Conservation (phyloP, 2,113 vertebrate species). For the Cacatua alba region DNA sequence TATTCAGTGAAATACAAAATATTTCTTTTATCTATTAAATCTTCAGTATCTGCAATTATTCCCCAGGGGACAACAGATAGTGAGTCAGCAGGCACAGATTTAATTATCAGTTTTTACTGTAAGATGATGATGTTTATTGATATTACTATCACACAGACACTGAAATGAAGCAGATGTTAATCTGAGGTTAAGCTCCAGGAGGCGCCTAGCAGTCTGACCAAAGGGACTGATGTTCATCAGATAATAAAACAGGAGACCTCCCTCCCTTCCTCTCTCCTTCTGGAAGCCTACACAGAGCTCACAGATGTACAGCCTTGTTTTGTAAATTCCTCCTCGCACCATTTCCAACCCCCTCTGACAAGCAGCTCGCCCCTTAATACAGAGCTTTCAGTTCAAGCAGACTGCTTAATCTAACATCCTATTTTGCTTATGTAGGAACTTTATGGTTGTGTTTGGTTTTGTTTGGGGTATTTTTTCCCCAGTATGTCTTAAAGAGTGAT, state of each 20-base stretch:
- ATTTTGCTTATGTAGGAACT: background rate
- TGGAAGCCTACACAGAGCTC: background rate
- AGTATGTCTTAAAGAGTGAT: background rate
- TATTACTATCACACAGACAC: slow-evolving; percentile 62
- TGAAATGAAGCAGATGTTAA: slow-evolving; percentile 64
- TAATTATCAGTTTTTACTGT: slow-evolving; percentile 59
- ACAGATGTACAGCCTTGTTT: background rate
- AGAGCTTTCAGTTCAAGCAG: background rate
- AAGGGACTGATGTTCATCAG: slow-evolving; percentile 63
- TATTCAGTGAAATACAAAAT: background rate
- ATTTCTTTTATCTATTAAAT: slow-evolving; percentile 15
- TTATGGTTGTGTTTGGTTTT: background rate
- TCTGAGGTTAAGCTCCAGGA: slow-evolving; percentile 59
- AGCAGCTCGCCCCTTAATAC: background rate
- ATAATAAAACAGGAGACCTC: slow-evolving; percentile 43
- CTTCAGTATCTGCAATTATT: slow-evolving; percentile 37
- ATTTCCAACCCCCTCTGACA: background rate
- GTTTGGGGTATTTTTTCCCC: background rate
- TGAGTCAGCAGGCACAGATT: slow-evolving; percentile 37
- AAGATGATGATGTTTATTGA: slow-evolving; percentile 65
- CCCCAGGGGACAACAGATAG: slow-evolving; percentile 1
- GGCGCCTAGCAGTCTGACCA: slow-evolving; percentile 66
- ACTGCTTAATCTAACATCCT: background rate
- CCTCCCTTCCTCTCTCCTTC: background rate
- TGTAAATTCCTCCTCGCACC: background rate